Evolutionary conservation across 1,140 invertebrate species (phyloP), one percentile per base, ranked within the genome.

Genomic region (Caenorhabditis briggsae): DNA sequence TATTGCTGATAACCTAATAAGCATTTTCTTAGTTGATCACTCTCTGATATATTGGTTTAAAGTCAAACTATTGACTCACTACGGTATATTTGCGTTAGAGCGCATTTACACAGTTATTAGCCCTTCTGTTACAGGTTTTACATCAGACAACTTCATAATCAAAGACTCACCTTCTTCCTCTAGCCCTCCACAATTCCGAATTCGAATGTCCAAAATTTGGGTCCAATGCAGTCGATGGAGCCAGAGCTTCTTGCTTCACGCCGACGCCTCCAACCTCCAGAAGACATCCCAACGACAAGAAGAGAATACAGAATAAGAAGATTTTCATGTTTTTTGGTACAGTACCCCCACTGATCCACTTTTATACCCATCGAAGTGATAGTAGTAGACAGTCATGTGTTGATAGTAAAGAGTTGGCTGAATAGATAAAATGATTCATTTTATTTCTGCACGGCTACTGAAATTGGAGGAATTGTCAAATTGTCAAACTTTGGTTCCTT

Each of bases 311-410:
- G 7, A 58, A 20, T 8, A 58, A n/a, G 5, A 58, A 8, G 1
- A 58, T 14, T 58, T 58, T 58, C 56, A 58, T 58, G 16, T 58
- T 58, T 58, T 58, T 0, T 53, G 14, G 0, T 58, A 58, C 50
- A 53, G 56, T 58, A 18, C 5, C n/a, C n/a, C 33, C 33, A 33
- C 33, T 33, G 33, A 0, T 58, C 56, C n/a, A n/a, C n/a, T 58
- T 58, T 58, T 58, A 58, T 58, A 58, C 1, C 33, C 33, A 33
- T 33, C 33, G 33, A 3, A 33, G 18, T 20, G 56, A n/a, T 58
- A 58, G 56, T 58, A 58, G 56, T 58, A 58, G 16, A n/a, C n/a
- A 58, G n/a, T 58, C 56, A 58, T 58, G 16, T 58, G 56, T n/a
- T 58, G 56, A 16, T 33, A 53, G 50, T 53, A 53, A 33, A 53